These are phyloP conservation scores for Liposcelis brunnea DNA, from an alignment of 2,888 invertebrate species.

Conservation along the genomic window DNA sequence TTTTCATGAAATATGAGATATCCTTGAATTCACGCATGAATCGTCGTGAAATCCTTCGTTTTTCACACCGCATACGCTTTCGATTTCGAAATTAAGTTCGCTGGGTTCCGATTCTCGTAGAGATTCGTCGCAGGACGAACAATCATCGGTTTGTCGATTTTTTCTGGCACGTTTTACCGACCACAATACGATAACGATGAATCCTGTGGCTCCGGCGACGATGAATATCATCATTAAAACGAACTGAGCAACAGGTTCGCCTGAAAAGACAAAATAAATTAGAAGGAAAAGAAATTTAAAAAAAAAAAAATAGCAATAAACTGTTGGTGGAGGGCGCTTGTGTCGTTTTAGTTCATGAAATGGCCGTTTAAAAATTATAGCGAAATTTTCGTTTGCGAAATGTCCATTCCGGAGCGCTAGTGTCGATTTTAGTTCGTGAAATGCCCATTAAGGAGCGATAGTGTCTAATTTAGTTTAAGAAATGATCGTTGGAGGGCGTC, in stretches of 20 bases:
- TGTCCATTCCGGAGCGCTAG: too few species aligned
- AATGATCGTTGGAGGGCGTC: too few species aligned
- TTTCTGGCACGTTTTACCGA: constrained; percentile 5
- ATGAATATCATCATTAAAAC: constrained; percentile 17
- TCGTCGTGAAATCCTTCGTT: too few species aligned
- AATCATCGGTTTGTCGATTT: not conserved
- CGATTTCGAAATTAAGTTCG: constrained; percentile 7
- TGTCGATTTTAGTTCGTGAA: too few species aligned
- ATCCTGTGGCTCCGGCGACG: constrained; percentile 16
- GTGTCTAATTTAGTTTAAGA: too few species aligned
- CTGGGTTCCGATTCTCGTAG: constrained; percentile 3
- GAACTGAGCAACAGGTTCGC: constrained; percentile 16
- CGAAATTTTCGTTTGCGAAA: too few species aligned
- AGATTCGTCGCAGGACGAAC: constrained; percentile 6
- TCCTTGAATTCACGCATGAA: too few species aligned
- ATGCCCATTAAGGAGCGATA: too few species aligned
- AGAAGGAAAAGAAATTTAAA: too few species aligned
- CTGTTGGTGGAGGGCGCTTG: not conserved
- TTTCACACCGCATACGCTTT: constrained; percentile 5
- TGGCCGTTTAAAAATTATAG: too few species aligned
- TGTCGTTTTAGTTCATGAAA: too few species aligned
- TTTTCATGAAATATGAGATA: too few species aligned
- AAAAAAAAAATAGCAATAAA: not conserved
- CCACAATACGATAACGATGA: constrained; percentile 12
- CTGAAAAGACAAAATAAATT: constrained; percentile 13